These are phyloP conservation scores for Clarias macrocephalus DNA, from an alignment of 2,113 vertebrate species.

Conservation along the genomic window DNA sequence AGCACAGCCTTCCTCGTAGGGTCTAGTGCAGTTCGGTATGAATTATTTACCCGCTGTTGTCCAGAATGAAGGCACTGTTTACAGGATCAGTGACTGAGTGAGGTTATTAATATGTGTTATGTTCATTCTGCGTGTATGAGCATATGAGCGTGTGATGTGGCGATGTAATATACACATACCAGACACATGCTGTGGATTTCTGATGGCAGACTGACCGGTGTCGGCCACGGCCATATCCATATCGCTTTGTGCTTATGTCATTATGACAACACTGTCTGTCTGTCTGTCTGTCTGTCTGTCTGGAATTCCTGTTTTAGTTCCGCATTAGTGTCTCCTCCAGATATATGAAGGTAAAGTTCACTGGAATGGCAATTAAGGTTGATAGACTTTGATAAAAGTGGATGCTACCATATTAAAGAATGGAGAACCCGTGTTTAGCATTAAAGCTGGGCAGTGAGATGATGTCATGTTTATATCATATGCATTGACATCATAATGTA, in stretches of 20 bases:
- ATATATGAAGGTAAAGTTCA: not conserved
- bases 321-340: not conserved
- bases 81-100: not conserved
- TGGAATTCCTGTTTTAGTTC: slow-evolving; percentile 3
- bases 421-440: not conserved
- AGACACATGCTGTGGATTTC: slow-evolving; percentile 30
- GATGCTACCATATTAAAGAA: not conserved
- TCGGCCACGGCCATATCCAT: not conserved
- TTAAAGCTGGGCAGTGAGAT: not conserved
- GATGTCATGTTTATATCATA: not conserved
- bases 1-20: not conserved
- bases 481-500: not conserved
- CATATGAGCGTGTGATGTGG: slow-evolving; percentile 20
- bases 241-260: not conserved
- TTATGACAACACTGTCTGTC: slow-evolving; percentile 16
- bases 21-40: not conserved
- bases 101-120: slow-evolving; percentile 19
- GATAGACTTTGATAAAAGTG: not conserved
- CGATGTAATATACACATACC: slow-evolving; percentile 23
- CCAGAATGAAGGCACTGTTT: not conserved
- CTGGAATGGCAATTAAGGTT: not conserved
- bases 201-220: slow-evolving; percentile 38
- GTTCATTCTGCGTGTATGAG: slow-evolving; percentile 33
- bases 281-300: not conserved
- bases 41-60: not conserved